phyloP scores from a whole-genome alignment of 1,140 invertebrate species.

The Drosophila sturtevanti region DNA sequence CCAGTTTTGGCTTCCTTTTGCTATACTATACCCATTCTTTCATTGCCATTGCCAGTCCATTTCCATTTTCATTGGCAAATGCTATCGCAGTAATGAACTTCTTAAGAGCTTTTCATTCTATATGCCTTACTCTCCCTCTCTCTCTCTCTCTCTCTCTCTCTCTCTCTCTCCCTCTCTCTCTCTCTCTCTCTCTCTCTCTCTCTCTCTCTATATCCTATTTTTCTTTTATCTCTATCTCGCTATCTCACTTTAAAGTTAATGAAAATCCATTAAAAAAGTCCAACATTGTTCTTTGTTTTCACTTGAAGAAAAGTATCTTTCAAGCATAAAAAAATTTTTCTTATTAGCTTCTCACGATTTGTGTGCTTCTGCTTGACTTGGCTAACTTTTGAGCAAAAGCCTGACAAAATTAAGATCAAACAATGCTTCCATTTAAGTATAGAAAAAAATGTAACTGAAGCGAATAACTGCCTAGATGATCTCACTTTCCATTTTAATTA shows the following conservation, averaged over 20 bases:
- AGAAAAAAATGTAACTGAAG: neutral
- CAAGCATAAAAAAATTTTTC: neutral
- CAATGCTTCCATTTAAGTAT: neutral
- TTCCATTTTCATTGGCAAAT: conserved; percentile 32
- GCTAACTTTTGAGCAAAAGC: conserved; percentile 2
- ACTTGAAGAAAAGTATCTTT: conserved; percentile 5
- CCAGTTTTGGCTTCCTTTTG: conserved; percentile 26
- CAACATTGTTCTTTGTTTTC: conserved; percentile 55
- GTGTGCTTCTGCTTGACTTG: conserved; percentile 57
- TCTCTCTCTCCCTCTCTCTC: conserved; percentile 21
- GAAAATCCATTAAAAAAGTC: conserved; percentile 80
- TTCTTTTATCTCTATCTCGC: conserved; percentile 1
- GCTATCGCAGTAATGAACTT: conserved; percentile 78
- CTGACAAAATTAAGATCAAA: conserved; percentile 5
- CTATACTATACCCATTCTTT: neutral
- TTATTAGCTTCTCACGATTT: conserved; percentile 29
- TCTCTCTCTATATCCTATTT: neutral
- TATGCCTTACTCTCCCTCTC: neutral
- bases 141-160: too few relatives aligned
- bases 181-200: neutral
- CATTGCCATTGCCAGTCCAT: neutral
- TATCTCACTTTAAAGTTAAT: conserved; percentile 59
- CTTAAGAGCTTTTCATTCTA: conserved; percentile 75
- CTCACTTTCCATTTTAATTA: neutral
- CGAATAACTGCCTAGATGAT: neutral